These are phyloP conservation scores for Ianthella basta DNA, from an alignment of 37 sponge, comb jelly and placozoan species.

Conservation along the genomic window DNA sequence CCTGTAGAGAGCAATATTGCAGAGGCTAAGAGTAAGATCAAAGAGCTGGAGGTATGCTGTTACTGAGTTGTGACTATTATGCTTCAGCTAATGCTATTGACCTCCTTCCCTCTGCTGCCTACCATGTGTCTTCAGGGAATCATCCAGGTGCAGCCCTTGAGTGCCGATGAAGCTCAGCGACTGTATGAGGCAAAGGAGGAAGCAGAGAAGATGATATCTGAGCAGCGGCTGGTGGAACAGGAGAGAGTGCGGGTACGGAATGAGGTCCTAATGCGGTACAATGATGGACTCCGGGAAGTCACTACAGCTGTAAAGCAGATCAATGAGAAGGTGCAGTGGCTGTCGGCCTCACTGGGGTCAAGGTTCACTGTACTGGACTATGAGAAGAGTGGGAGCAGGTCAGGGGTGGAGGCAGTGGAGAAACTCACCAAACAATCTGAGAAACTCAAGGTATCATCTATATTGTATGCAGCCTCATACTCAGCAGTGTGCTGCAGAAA, in stretches of 20 bases:
- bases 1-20: conserved; percentile 58
- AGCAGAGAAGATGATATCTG: conserved; percentile 26
- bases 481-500: too few relatives aligned
- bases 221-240: conserved; percentile 23
- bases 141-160: conserved; percentile 69
- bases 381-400: conserved; percentile 47
- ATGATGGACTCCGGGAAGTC: conserved; percentile 48
- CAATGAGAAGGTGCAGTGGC: conserved; percentile 56
- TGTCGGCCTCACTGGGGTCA: conserved; percentile 38
- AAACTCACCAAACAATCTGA: conserved; percentile 40
- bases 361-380: conserved; percentile 39
- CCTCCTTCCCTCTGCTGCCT: too few relatives aligned
- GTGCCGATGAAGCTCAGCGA: conserved; percentile 63
- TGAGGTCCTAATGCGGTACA: conserved; percentile 75
- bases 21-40: conserved; percentile 37
- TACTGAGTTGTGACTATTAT: too few relatives aligned
- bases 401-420: conserved; percentile 53
- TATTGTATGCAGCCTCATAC: background rate
- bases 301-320: conserved; percentile 39
- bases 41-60: conserved; percentile 50
- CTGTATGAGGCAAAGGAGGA: conserved; percentile 36
- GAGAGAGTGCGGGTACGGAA: conserved; percentile 6
- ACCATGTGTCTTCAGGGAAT: conserved; percentile 27
- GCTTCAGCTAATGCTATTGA: background rate
- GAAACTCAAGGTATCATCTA: conserved; percentile 40